Base-by-base conservation (phyloP, 2,113 vertebrate species). In the Ctenodactylus gundi region DNA sequence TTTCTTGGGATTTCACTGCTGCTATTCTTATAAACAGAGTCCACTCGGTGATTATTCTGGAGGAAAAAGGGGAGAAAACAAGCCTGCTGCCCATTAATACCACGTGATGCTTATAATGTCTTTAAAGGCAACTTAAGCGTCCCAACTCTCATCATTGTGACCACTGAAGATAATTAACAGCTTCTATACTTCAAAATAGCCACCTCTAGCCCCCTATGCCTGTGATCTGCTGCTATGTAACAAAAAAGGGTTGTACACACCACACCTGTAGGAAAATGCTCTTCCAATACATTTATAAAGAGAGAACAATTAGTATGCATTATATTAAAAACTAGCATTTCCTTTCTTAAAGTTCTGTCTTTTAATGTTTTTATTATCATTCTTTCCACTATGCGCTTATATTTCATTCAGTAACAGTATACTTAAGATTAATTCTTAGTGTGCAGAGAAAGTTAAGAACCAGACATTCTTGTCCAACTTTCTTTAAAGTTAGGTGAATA, bases 111-210 rank as follows among this genome's bases (percentile, higher is more conserved):
- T 77, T 55, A 3, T 27, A 77, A 25, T 64, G 31, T 72, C 27
- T 81, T 46, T 34, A 80, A 29, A 4, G 5, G n/a, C 15, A 68
- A 70, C 75, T 62, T 78, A 55, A 44, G 29, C 20, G 34, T 60
- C 14, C 14, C 67, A 90, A 53, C 49, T 7, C 29, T 67, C 39
- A 36, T 85, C 82, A 51, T 80, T 17, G 17, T 80, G 57, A 92
- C 14, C 53, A 65, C 3, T 84, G 17, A 34, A 75, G 14, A 68
- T 70, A 88, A 68, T 60, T 77, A 76, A 70, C 65, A 39, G 62
- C n/a, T 95, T 95, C 58, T 88, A 31, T 83, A n/a, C 85, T 77
- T 31, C 23, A 49, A 93, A 70, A 51, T 46, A 78, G 18, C 36
- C 88, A 94, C 39, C 34, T n/a, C 46, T 76, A 25, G 46, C 55